Evolutionary conservation across 2,113 vertebrate species (phyloP).

Genomic region (Tautogolabrus adspersus): DNA sequence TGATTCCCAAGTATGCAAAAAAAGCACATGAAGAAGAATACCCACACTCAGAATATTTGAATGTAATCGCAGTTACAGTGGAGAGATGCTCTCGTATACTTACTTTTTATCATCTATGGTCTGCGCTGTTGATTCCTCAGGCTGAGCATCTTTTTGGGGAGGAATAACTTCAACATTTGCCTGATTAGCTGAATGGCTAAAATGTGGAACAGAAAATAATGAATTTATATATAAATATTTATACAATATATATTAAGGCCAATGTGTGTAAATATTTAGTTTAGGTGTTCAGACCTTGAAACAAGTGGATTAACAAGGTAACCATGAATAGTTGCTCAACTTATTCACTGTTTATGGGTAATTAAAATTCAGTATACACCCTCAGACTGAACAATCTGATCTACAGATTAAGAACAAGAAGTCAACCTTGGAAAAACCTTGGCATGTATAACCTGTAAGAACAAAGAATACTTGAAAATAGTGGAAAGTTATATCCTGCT

Average conservation of each 20-base stretch:
- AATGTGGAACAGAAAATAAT: slow-evolving; percentile 14
- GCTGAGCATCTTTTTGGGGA: slow-evolving; percentile 9
- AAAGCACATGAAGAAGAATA: slow-evolving; percentile 1
- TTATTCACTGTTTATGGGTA: slow-evolving; percentile 4
- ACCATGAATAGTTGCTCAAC: neutral
- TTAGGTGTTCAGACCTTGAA: slow-evolving; percentile 7
- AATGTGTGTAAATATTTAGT: neutral
- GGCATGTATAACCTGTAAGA: neutral
- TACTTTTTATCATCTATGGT: slow-evolving; percentile 35
- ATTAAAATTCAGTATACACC: slow-evolving; percentile 32
- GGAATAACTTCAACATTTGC: slow-evolving; percentile 24
- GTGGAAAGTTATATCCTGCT: neutral
- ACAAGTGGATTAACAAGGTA: neutral
- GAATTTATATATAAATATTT: neutral
- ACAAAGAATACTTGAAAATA: neutral
- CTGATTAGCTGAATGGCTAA: slow-evolving; percentile 32
- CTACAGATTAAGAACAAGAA: slow-evolving; percentile 37
- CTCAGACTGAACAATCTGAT: slow-evolving; percentile 22
- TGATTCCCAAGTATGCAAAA: slow-evolving; percentile 32
- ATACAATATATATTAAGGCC: neutral
- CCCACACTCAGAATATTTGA: slow-evolving; percentile 6
- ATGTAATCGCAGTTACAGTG: neutral
- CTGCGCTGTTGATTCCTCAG: slow-evolving; percentile 36
- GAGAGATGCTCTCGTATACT: slow-evolving; percentile 15
- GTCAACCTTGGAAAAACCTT: slow-evolving; percentile 9